Evolutionary conservation across 2,888 invertebrate species (phyloP).

Genomic region (Eristalis tenax): DNA sequence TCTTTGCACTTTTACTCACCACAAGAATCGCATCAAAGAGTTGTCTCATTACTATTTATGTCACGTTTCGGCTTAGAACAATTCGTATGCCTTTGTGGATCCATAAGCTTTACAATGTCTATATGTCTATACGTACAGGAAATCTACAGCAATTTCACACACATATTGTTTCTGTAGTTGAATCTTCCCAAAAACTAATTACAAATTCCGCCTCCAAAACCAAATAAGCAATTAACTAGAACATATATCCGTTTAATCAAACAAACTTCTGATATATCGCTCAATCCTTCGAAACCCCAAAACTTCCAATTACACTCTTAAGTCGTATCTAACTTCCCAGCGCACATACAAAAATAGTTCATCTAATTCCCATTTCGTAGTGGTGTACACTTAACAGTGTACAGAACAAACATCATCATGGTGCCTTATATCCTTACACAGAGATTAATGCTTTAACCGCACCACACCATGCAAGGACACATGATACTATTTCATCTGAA

Average conservation of each 20-base stretch:
- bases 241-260: slow-evolving; percentile 60
- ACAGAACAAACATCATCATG: slow-evolving; percentile 44
- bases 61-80: slow-evolving; percentile 21
- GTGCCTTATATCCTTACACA: slow-evolving; percentile 36
- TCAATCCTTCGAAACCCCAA: slow-evolving; percentile 60
- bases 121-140: not conserved
- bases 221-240: slow-evolving; percentile 51
- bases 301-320: slow-evolving; percentile 57
- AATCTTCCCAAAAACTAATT: slow-evolving; percentile 42
- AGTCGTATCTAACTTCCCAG: slow-evolving; percentile 36
- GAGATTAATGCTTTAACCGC: slow-evolving; percentile 64
- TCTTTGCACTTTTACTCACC: not conserved
- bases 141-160: not conserved
- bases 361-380: slow-evolving; percentile 56
- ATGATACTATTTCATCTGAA: slow-evolving; percentile 55
- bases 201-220: slow-evolving; percentile 38
- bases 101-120: slow-evolving; percentile 2
- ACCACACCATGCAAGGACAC: slow-evolving; percentile 10
- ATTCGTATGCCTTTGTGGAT: slow-evolving; percentile 17
- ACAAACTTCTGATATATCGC: slow-evolving; percentile 58
- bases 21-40: slow-evolving; percentile 1
- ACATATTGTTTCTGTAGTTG: not conserved
- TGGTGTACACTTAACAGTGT: slow-evolving; percentile 25
- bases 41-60: not conserved
- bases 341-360: slow-evolving; percentile 59